Evolutionary conservation across 2,888 invertebrate species (phyloP), one percentile per base, ranked within the genome.

Genomic region (Drosophila nigricruria): DNA sequence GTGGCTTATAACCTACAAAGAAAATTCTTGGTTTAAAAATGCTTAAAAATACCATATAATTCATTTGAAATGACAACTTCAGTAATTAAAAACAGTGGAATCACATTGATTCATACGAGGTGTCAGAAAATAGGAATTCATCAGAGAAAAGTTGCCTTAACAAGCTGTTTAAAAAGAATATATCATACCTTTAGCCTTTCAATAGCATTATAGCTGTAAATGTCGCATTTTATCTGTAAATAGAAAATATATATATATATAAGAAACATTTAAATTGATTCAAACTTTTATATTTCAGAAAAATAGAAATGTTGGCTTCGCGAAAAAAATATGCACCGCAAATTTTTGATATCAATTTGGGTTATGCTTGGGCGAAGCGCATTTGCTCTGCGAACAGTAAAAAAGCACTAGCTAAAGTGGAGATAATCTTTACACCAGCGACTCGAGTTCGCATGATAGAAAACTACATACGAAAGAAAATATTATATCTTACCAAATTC

Each of bases 51-150:
- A 52, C 25, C 5, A 5, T 2, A 23, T 0, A 53, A 18, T 52
- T 14, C 0, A 3, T 9, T 47, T 18, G 2, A 23, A 43, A 49
- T 16, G 3, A 4, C 0, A 52, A 8, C 10, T 62, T 90, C 90
- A 90, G 88, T 63, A 50, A 27, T 60, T 69, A 74, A 79, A 73
- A 81, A 52, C 76, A 59, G 30, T 32, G 52, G 82, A 90, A 91
- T 92, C 92, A 92, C 90, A 82, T 64, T 63, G 87, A 73, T 91
- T 92, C 92, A 92, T 91, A 86, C 74, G 92, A 92, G 92, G 85
- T 92, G 92, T 92, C 92, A 92, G 92, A 92, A 88, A 73, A 81
- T 84, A 81, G 79, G 57, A 70, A 82, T 66, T 92, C 92, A 92
- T 92, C 92, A 91, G 40, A 73, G 52, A 34, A 5, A 50, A 12